phyloP scores from a whole-genome alignment of 1,140 invertebrate species.

The Drosophila kurseongensis region DNA sequence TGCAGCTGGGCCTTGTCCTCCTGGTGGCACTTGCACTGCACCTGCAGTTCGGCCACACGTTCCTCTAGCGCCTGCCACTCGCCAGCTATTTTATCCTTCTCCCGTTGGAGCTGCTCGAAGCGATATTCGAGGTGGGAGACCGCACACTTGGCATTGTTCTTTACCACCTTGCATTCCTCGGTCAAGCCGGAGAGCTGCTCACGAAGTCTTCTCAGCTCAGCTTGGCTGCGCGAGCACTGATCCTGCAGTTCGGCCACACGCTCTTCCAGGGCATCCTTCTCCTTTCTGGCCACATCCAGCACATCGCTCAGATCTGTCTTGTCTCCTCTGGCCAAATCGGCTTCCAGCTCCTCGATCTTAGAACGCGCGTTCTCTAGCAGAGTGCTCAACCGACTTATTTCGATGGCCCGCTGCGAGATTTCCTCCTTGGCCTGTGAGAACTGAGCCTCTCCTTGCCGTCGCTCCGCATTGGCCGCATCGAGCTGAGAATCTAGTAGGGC shows the following conservation, averaged over 20 bases:
- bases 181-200: constrained; percentile 90
- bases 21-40: constrained; percentile 89
- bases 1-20: constrained; percentile 91
- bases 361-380: constrained; percentile 92
- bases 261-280: constrained; percentile 89
- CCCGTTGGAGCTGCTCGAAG: constrained; percentile 89
- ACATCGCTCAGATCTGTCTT: constrained; percentile 89
- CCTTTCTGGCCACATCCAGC: constrained; percentile 88
- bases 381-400: constrained; percentile 90
- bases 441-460: constrained; percentile 90
- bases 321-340: constrained; percentile 87
- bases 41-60: constrained; percentile 90
- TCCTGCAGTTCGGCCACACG: constrained; percentile 91
- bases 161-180: constrained; percentile 92
- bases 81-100: constrained; percentile 88
- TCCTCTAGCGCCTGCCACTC: constrained; percentile 91
- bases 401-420: constrained; percentile 88
- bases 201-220: constrained; percentile 90
- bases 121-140: constrained; percentile 92
- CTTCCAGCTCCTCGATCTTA: constrained; percentile 88
- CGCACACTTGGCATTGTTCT: constrained; percentile 93
- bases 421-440: constrained; percentile 89
- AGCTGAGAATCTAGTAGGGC: constrained; percentile 89
- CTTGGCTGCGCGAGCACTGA: constrained; percentile 90
- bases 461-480: constrained; percentile 89